Conservation (phyloP, 1,140 invertebrate species). For the Aplysia californica region DNA sequence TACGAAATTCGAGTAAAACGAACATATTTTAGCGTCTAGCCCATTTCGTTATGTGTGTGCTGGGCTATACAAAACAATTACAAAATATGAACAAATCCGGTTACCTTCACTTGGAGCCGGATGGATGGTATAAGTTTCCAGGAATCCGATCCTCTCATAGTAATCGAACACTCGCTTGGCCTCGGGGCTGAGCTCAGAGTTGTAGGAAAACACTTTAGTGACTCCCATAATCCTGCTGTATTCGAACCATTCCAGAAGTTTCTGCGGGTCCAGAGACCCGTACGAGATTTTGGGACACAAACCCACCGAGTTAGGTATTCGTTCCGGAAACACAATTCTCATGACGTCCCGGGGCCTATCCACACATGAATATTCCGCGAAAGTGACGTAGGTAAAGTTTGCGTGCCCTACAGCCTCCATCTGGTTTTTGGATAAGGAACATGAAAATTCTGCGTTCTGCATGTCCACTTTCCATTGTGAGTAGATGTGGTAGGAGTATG, state of each 20-base stretch:
- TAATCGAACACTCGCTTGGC: conserved; percentile 4
- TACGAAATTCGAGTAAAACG: background rate
- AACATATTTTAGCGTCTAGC: background rate
- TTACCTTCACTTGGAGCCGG: conserved; percentile 28
- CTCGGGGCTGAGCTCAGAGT: background rate
- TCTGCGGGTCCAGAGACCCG: background rate
- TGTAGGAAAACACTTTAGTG: conserved; percentile 17
- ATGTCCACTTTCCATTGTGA: conserved; percentile 17
- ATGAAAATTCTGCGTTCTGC: conserved; percentile 21
- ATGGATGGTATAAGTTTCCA: conserved; percentile 1
- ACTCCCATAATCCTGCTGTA: conserved; percentile 11
- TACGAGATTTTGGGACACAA: conserved; percentile 19
- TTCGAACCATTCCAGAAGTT: conserved; percentile 21
- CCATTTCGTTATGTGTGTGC: too few relatives aligned
- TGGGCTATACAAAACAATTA: background rate
- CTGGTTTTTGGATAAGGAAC: conserved; percentile 15
- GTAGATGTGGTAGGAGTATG: conserved; percentile 10
- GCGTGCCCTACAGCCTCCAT: background rate
- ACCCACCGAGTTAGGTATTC: background rate
- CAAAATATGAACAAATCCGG: too few relatives aligned
- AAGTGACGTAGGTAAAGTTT: conserved; percentile 13
- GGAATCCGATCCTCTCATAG: conserved; percentile 8
- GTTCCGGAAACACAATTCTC: background rate
- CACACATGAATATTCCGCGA: conserved; percentile 5
- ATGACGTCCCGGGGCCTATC: background rate